These are phyloP conservation scores for Drosophila kuntzei DNA, from an alignment of 2,888 invertebrate species.

Conservation along the genomic window DNA sequence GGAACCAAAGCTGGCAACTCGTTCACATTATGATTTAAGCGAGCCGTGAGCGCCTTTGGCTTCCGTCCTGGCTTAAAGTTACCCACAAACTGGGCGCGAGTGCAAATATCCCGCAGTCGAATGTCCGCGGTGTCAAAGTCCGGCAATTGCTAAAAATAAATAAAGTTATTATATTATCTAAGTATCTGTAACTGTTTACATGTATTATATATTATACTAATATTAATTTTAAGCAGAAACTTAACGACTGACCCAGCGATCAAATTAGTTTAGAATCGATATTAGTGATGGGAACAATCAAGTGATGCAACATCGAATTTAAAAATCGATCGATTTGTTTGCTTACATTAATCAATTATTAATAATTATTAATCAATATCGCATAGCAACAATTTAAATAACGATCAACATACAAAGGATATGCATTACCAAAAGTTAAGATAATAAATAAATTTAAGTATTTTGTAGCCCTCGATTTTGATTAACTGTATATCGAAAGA, in stretches of 20 bases:
- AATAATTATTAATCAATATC: too few relatives aligned
- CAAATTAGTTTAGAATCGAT: neutral
- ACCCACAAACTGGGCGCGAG: constrained; percentile 83
- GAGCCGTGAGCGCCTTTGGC: constrained; percentile 72
- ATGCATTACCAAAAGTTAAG: too few relatives aligned
- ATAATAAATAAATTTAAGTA: too few relatives aligned
- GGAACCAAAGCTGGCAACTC: constrained; percentile 79
- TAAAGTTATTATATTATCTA: neutral
- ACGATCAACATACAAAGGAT: too few relatives aligned
- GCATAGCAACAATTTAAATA: too few relatives aligned
- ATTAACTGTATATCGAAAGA: too few relatives aligned
- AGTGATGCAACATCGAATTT: neutral
- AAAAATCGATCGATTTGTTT: too few relatives aligned
- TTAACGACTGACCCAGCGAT: neutral
- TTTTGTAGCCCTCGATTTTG: too few relatives aligned
- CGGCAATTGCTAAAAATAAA: constrained; percentile 88
- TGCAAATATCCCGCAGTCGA: constrained; percentile 88
- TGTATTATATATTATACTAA: too few relatives aligned
- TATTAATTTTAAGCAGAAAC: too few relatives aligned
- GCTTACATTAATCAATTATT: too few relatives aligned
- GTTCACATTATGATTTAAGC: constrained; percentile 55
- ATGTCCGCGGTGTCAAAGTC: constrained; percentile 92
- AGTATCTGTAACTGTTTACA: too few relatives aligned
- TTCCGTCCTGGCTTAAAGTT: constrained; percentile 83
- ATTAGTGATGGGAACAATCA: neutral